Evolutionary conservation across 2,888 invertebrate species (phyloP), one percentile per base, ranked within the genome.

Genomic region (Adelphocoris suturalis): DNA sequence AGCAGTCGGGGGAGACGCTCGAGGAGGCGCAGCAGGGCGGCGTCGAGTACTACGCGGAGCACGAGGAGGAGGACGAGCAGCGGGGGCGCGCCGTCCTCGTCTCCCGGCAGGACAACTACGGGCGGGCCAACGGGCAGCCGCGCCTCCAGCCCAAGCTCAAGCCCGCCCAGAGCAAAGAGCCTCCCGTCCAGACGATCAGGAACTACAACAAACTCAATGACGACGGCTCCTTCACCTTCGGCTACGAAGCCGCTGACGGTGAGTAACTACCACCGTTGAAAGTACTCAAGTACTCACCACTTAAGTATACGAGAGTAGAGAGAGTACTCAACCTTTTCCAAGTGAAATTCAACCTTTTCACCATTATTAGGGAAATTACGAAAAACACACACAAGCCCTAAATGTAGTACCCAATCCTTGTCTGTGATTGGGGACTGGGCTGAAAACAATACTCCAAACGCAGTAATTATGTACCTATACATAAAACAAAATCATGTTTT

Each of bases 131-230:
- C 14, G 90, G 93, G 46, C 90, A 91, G 27, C 93, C 94, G 0
- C 93, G 95, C 84, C 94, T 94, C 12, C 92, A 93, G 85, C 93
- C 94, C 0, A 93, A 95, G 86, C 94, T 94, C 12, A 95, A 95
- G 92, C 92, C 94, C 0, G 92, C 93, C 14, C 94, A 94, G 3
- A 93, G 94, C 0, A 96, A 95, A 93, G 94, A 95, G 84, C 96
- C 97, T 2, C 97, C 97, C 0, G 97, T 97, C 0, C 97, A 97
- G 94, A 97, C 97, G 19, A 96, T 97, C 92, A 94, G 97, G 90
- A 97, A 97, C 93, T 97, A 97, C 93, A 97, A 97, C 93, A 97
- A 97, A 94, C 95, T 95, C 28, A 97, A 97, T 93, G 97, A 97
- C 92, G 97, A 97, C 92, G 97, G 97, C 89, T 97, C 96, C 90